Base-by-base conservation (phyloP, 2,888 invertebrate genomes). In the Liposcelis brunnea region DNA sequence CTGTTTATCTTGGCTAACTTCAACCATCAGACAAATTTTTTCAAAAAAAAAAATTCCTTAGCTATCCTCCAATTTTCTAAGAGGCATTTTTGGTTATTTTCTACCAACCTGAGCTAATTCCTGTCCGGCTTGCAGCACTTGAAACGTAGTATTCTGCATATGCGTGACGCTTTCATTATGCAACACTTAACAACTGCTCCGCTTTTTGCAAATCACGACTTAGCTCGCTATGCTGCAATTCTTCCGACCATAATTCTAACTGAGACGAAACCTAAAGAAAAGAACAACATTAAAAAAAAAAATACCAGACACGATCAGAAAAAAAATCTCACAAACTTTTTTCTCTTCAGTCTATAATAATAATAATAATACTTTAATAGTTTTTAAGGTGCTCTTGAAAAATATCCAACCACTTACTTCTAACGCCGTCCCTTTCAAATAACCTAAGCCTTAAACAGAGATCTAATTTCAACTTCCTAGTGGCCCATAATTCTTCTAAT, bases 91-190 rank as follows among this genome's bases (percentile, higher is more conserved):
- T n/a, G n/a, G n/a, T 3, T 67, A 66, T 11, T 66, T 65, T 1
- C 64, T 64, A 45, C 67, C 69, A 50, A 85, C 85, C 61, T 87
- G 85, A 34, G 85, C 76, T 49, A 94, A 67, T 60, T 94, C 93
- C 61, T 93, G 90, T 0, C 94, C 95, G 64, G 90, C 82, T 59
- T 94, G 91, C 43, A 94, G 70, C 48, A 89, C 84, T 68, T 94
- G 91, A 61, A 81, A 91, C 36, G 89, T 89, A 47, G 89, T 85
- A 64, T 85, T 85, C 63, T 89, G 93, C 79, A 95, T 91, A 58
- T 91, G 86, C 44, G 83, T 79, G 10, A 94, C 87, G 54, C 86
- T 87, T 59, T 95, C 94, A 62, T 87, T 90, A 66, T 95, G 94
- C 48, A 86, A 72, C 44, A n/a, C 86, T 77, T 37, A 94, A 71